phyloP scores from a whole-genome alignment of 1,140 invertebrate species.

The Achroia grisella region DNA sequence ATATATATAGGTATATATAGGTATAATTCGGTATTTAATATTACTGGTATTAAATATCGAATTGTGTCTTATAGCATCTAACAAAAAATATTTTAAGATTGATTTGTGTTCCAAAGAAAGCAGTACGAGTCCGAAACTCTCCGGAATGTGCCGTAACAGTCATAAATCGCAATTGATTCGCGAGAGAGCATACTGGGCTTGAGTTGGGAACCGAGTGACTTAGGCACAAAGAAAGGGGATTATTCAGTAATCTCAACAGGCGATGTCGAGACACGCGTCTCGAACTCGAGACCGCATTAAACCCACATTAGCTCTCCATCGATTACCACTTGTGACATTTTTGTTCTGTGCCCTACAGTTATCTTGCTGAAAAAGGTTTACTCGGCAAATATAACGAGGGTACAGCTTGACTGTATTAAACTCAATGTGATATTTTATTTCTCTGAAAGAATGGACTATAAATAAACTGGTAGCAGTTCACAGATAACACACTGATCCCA shows the following conservation, averaged over 20 bases:
- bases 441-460: too few species aligned
- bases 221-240: constrained; percentile 53
- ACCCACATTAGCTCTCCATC: constrained; percentile 53
- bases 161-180: constrained; percentile 33
- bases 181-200: constrained; percentile 26
- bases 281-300: constrained; percentile 39
- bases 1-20: too few species aligned
- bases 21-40: too few species aligned
- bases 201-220: constrained; percentile 28
- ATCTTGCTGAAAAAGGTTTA: neutral
- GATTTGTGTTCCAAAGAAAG: too few species aligned
- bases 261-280: constrained; percentile 49
- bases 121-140: too few species aligned
- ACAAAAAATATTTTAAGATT: too few species aligned
- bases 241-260: constrained; percentile 45
- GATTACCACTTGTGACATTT: constrained; percentile 25
- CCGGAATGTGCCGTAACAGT: too few species aligned
- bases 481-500: too few species aligned
- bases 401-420: neutral
- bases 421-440: too few species aligned
- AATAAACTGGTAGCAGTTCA: too few species aligned
- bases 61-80: too few species aligned
- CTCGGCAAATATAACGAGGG: neutral
- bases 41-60: too few species aligned
- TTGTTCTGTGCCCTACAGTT: neutral